Evolutionary conservation across 2,113 vertebrate genomes (phyloP).

Genomic region (Sitta europaea): DNA sequence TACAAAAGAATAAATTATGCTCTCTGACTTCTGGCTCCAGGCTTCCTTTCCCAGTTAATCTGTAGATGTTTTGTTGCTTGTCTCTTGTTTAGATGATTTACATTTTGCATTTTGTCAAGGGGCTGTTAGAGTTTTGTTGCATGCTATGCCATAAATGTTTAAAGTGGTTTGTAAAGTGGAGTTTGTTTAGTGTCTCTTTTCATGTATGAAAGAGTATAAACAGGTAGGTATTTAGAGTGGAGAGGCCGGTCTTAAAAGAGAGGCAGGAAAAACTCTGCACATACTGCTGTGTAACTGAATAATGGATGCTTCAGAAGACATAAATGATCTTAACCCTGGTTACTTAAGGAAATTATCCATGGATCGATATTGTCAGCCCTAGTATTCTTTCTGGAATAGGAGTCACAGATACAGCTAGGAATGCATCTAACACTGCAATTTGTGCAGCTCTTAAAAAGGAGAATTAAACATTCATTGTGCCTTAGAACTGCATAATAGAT

Average conservation of each 20-base stretch:
- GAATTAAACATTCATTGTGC: not conserved
- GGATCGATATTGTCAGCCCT: not conserved
- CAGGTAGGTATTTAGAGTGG: not conserved
- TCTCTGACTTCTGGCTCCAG: not conserved
- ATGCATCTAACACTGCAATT: not conserved
- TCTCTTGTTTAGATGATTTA: not conserved
- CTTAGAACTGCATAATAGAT: not conserved
- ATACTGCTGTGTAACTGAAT: not conserved
- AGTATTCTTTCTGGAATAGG: not conserved
- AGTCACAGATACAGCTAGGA: not conserved
- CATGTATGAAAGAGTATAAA: not conserved
- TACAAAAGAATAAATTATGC: not conserved
- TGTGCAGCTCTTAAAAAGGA: not conserved
- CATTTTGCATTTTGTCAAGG: not conserved
- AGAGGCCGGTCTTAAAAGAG: not conserved
- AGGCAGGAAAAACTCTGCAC: not conserved
- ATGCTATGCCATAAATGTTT: not conserved
- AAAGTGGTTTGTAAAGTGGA: not conserved
- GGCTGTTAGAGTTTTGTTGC: rapidly evolving
- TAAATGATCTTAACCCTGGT: not conserved
- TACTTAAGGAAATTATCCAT: not conserved
- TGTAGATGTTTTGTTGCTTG: not conserved
- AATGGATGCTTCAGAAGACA: not conserved
- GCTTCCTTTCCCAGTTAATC: not conserved
- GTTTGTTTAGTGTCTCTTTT: not conserved